Conservation (phyloP, 1,140 invertebrate species). For the Euborellia annulipes region DNA sequence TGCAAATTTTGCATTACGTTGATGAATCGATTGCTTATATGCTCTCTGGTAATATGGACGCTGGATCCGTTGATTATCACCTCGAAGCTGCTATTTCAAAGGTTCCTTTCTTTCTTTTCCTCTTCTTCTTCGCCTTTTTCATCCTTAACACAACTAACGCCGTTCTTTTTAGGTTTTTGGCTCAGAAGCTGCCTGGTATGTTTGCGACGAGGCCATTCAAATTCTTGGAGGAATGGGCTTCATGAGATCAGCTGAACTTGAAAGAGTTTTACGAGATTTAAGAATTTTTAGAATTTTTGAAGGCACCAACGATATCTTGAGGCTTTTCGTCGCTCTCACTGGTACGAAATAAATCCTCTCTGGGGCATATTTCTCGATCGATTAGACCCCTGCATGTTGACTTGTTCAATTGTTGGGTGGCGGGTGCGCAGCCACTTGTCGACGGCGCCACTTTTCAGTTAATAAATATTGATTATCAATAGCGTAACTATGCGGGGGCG, state of each 20-base stretch:
- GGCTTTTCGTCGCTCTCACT: slow-evolving; percentile 92
- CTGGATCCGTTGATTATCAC: slow-evolving; percentile 61
- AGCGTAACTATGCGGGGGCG: too few relatives aligned
- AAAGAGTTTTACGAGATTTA: slow-evolving; percentile 83
- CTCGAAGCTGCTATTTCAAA: slow-evolving; percentile 97
- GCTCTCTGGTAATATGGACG: slow-evolving; percentile 89
- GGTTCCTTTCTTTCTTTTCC: slow-evolving; percentile 27
- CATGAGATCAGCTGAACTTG: slow-evolving; percentile 85
- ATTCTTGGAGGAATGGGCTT: slow-evolving; percentile 87
- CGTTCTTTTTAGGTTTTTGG: slow-evolving; percentile 51
- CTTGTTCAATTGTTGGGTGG: too few relatives aligned
- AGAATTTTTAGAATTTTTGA: slow-evolving; percentile 99
- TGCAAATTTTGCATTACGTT: slow-evolving; percentile 85
- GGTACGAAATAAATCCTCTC: slow-evolving; percentile 36
- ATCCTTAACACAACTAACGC: slow-evolving; percentile 2
- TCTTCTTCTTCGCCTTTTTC: slow-evolving; percentile 3
- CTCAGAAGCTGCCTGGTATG: slow-evolving; percentile 78
- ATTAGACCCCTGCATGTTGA: too few relatives aligned
- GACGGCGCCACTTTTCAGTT: too few relatives aligned
- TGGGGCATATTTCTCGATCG: too few relatives aligned
- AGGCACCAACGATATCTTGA: slow-evolving; percentile 96
- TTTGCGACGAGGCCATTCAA: slow-evolving; percentile 96
- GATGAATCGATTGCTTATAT: slow-evolving; percentile 93
- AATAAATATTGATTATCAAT: too few relatives aligned
- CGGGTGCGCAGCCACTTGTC: too few relatives aligned